Conservation (phyloP, 92 coral and sea anemone genomes). For the Parazoanthus atlanticus region DNA sequence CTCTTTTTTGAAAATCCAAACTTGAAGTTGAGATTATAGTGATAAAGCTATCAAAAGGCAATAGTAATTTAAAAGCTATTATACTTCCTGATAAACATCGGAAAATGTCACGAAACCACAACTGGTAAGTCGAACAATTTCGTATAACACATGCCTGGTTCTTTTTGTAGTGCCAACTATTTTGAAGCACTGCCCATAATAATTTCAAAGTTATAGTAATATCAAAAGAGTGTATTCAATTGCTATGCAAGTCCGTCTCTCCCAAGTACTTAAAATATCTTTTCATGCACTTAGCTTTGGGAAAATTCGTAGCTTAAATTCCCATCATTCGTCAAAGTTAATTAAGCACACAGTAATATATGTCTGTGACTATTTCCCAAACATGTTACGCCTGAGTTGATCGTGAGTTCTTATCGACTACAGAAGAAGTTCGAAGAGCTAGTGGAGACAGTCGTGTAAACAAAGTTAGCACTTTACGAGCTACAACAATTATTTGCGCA, state of each 20-base stretch:
- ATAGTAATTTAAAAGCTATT: not conserved
- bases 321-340: constrained; percentile 35
- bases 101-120: constrained; percentile 14
- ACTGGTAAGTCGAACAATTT: not conserved
- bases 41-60: not conserved
- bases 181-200: not conserved
- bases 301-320: constrained; percentile 5
- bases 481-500: not conserved
- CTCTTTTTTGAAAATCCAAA: not conserved
- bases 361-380: constrained; percentile 1
- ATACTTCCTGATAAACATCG: constrained; percentile 18
- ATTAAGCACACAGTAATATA: constrained; percentile 9
- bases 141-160: not conserved
- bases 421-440: not conserved
- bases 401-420: not conserved
- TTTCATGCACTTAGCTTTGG: constrained; percentile 9
- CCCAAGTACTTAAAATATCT: not conserved
- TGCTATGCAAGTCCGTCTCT: not conserved
- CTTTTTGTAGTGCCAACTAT: not conserved
- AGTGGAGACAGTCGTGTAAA: not conserved
- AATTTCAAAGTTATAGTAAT: not conserved
- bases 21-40: not conserved
- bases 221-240: not conserved
- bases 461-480: not conserved
- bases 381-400: not conserved